Evolutionary conservation across 2,888 invertebrate species (phyloP).

Genomic region (Meteorus cinctellus): DNA sequence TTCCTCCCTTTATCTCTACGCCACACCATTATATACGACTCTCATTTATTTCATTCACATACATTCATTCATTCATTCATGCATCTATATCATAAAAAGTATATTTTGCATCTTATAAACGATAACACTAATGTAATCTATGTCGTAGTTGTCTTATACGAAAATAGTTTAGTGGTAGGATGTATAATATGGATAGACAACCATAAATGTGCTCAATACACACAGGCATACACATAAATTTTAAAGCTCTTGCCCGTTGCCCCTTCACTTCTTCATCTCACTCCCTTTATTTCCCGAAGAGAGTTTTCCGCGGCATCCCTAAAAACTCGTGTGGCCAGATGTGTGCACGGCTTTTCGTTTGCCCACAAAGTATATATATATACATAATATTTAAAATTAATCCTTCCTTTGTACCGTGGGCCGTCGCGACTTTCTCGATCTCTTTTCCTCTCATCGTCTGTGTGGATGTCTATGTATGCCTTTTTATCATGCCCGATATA

Average conservation of each 20-base stretch:
- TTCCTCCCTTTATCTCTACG: not conserved
- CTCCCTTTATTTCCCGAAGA: constrained; percentile 31
- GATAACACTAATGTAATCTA: not conserved
- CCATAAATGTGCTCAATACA: not conserved
- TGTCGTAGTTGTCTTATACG: not conserved
- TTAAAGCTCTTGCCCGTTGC: constrained; percentile 39
- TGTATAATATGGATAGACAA: not conserved
- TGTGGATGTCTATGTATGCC: constrained; percentile 62
- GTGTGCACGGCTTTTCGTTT: constrained; percentile 54
- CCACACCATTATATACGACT: not conserved
- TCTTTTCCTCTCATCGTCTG: not conserved
- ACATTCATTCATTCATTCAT: not conserved
- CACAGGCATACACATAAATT: not conserved
- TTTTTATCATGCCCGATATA: constrained; percentile 71
- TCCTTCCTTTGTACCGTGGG: constrained; percentile 55
- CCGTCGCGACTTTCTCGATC: not conserved
- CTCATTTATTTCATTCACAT: not conserved
- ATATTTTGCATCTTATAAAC: not conserved
- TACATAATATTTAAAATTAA: constrained; percentile 72
- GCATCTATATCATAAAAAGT: not conserved
- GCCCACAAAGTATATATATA: constrained; percentile 49
- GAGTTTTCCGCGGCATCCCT: constrained; percentile 21
- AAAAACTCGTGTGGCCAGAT: constrained; percentile 28
- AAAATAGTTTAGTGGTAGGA: not conserved
- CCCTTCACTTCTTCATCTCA: constrained; percentile 5